These are phyloP conservation scores for Erebia ligea DNA, from an alignment of 2,888 invertebrate genomes.

Conservation along the genomic window DNA sequence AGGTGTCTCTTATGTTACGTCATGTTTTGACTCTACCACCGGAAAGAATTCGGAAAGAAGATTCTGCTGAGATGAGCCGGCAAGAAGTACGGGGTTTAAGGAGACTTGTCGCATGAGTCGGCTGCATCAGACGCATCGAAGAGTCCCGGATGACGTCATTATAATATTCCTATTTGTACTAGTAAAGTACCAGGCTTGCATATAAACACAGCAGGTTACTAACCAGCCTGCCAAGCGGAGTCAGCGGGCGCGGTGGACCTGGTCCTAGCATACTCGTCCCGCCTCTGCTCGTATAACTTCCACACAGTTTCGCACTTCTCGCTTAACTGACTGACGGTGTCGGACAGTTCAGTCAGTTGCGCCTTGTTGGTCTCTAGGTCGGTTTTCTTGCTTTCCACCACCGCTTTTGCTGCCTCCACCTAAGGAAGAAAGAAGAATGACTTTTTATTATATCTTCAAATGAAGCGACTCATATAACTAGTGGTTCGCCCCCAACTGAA, in stretches of 20 bases:
- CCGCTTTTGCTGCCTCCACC: conserved; percentile 89
- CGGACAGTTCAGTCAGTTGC: conserved; percentile 88
- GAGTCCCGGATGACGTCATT: neutral
- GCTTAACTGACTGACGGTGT: conserved; percentile 85
- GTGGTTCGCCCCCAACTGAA: no score
- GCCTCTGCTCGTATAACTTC: conserved; percentile 86
- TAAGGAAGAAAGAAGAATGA: conserved; percentile 55
- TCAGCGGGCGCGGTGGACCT: conserved; percentile 71
- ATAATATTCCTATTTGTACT: neutral
- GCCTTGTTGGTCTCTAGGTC: conserved; percentile 92
- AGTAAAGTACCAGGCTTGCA: neutral
- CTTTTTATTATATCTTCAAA: no score
- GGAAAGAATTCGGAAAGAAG: no score
- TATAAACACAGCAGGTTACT: neutral
- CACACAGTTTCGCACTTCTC: conserved; percentile 83
- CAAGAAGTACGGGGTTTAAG: no score
- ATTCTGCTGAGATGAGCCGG: no score
- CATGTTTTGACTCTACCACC: no score
- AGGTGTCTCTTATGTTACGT: no score
- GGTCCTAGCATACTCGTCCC: conserved; percentile 60
- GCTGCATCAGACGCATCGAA: neutral
- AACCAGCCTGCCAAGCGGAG: conserved; percentile 62
- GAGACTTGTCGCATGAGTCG: neutral
- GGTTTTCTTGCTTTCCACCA: conserved; percentile 89
- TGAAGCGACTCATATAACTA: no score